Evolutionary conservation across 2,113 vertebrate species (phyloP), one percentile per base, ranked within the genome.

Genomic region (Dromas ardeola): DNA sequence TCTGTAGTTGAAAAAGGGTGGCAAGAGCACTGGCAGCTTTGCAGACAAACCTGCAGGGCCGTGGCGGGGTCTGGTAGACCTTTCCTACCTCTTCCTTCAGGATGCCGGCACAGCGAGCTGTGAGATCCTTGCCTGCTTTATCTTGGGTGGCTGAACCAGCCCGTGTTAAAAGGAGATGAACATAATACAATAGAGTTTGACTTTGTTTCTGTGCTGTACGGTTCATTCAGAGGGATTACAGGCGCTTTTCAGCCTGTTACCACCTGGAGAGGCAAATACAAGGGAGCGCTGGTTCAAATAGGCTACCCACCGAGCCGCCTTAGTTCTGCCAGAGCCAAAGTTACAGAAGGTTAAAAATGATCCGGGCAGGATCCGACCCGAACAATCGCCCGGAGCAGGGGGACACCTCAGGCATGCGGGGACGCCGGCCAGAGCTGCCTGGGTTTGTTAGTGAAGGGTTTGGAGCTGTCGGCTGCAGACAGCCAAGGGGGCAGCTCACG

Each of bases 201-300:
- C 90, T 95, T 96, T 94, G 92, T 87, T 92, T 25, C 86, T 65
- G 58, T 17, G 63, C 82, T 15, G 88, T 21, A 59, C 1, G 1
- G 56, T 88, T 81, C 91, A 92, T 90, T 96, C 93, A 42, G 81
- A 42, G 69, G 95, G 93, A 96, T 96, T 93, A 95, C 79, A 67
- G 85, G 38, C 42, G 42, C 86, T 95, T 96, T 94, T 95, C 87
- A 94, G 81, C 87, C 71, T 45, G 3, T 81, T 88, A 82, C 92
- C 96, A 97, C 95, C 96, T 94, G 90, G 88, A 95, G 92, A 92
- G 97, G 72, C 79, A 59, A 86, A 90, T 19, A 94, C 71, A 94
- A 95, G 88, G 79, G 53, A 90, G 88, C 4, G 12, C 82, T 83
- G 82, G 70, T 90, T 52, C 16, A 2, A 72, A 66, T 21, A 52